Evolutionary conservation across 2,113 vertebrate species (phyloP), one percentile per base, ranked within the genome.

Genomic region (Chamaea fasciata): DNA sequence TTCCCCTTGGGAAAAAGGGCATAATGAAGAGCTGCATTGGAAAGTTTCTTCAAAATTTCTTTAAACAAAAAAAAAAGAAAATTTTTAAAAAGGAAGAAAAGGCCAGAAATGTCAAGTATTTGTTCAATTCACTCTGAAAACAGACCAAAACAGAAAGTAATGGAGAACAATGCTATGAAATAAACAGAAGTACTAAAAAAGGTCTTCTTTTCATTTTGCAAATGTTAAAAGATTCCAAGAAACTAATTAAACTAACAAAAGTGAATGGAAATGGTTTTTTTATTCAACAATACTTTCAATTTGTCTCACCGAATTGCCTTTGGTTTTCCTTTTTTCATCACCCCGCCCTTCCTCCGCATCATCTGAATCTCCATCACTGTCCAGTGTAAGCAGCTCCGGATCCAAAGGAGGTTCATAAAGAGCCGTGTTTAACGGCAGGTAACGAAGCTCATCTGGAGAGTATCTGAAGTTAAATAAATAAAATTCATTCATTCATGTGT

Each of bases 351-450:
- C 99, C 73, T 99, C 99, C 0, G 97, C 98, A 10, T 99, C 99
- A 42, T 99, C 99, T 0, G 99, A 99, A 87, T 99, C 99, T 2
- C 99, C 99, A 60, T 99, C 99, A 11, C 99, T 99, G 92, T 99
- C 99, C 20, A 98, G 95, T 0, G 99, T 99, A 17, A 99, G 99
- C 49, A 99, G 98, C 69, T 99, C 99, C 2, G 99, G 99, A 92
- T 99, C 99, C 97, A 99, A 97, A 3, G 99, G 99, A 27, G 99
- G 99, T 94, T 99, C 99, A 17, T 98, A 99, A 65, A 99, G 98
- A 44, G 99, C 99, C 12, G 99, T 99, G 96, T 99, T 99, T 81
- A 99, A 63, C 0, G 99, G 99, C 94, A 99, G 89, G 95, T 99
- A 99, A 33, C 99, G 99, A 82, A 99, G 98, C 68, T 99, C 99